These are phyloP conservation scores for Tetragonula clypearis DNA, from an alignment of 1,140 invertebrate genomes.

Conservation along the genomic window DNA sequence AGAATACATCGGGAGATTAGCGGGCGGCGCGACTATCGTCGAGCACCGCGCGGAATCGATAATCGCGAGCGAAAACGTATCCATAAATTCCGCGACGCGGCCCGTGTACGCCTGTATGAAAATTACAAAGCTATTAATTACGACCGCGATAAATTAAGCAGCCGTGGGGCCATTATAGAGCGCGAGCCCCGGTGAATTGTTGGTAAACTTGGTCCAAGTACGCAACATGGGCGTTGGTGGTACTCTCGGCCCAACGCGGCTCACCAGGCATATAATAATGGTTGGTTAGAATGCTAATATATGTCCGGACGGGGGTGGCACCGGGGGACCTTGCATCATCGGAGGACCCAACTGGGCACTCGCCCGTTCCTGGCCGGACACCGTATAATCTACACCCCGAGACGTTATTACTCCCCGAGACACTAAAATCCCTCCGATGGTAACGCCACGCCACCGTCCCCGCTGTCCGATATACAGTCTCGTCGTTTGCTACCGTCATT, in stretches of 20 bases:
- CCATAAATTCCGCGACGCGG: conserved; percentile 72
- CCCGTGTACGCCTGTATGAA: conserved; percentile 77
- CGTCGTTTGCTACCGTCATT: conserved; percentile 23
- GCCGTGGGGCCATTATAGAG: conserved; percentile 80
- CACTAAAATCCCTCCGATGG: conserved; percentile 77
- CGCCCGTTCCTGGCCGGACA: conserved; percentile 77
- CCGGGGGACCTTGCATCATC: conserved; percentile 82
- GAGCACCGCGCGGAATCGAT: conserved; percentile 67
- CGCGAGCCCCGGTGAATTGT: conserved; percentile 81
- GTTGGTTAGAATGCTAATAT: conserved; percentile 82
- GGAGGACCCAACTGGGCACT: conserved; percentile 81
- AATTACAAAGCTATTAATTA: conserved; percentile 83
- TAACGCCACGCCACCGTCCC: conserved; percentile 38
- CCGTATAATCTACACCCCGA: conserved; percentile 80
- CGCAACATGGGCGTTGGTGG: conserved; percentile 78
- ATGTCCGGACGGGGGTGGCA: conserved; percentile 79
- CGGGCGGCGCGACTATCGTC: conserved; percentile 52
- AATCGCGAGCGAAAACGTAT: conserved; percentile 73
- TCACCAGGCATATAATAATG: conserved; percentile 81
- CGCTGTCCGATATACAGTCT: conserved; percentile 32
- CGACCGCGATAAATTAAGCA: conserved; percentile 81
- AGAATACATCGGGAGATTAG: conserved; percentile 48
- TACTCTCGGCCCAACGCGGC: conserved; percentile 77
- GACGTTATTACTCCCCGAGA: conserved; percentile 81
- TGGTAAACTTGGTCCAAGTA: conserved; percentile 82